Evolutionary conservation across 2,113 vertebrate genomes (phyloP).

Genomic region (Vidua chalybeata): DNA sequence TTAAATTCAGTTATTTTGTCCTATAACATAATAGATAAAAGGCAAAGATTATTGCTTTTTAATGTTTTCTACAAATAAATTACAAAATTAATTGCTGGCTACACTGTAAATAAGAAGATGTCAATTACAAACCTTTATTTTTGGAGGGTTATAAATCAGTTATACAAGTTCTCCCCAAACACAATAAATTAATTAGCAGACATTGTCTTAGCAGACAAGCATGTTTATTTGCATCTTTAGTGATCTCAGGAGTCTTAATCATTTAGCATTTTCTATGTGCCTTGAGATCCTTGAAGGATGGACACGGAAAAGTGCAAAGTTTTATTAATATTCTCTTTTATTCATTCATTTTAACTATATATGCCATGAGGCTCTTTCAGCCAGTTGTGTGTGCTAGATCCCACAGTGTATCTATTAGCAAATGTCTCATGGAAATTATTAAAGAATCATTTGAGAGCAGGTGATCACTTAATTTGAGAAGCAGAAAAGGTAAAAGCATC

Average conservation of each 20-base stretch:
- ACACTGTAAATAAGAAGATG: slow-evolving; percentile 17
- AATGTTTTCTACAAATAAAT: slow-evolving; percentile 40
- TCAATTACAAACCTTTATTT: slow-evolving; percentile 27
- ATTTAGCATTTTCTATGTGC: slow-evolving; percentile 15
- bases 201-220: slow-evolving; percentile 27
- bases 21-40: neutral
- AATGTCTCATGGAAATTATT: neutral
- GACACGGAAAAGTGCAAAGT: neutral
- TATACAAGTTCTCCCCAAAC: slow-evolving; percentile 4
- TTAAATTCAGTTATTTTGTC: neutral
- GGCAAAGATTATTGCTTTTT: neutral
- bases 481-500: neutral
- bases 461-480: neutral
- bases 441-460: neutral
- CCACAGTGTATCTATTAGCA: neutral
- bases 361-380: neutral
- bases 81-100: slow-evolving; percentile 31
- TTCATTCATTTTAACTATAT: neutral
- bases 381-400: neutral
- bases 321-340: neutral
- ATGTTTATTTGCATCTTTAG: slow-evolving; percentile 49
- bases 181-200: slow-evolving; percentile 40
- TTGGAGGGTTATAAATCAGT: slow-evolving; percentile 5
- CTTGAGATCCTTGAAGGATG: slow-evolving; percentile 10
- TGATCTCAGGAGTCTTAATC: slow-evolving; percentile 18